Evolutionary conservation across 2,113 vertebrate genomes (phyloP), one percentile per base, ranked within the genome.

Genomic region (Phyllopteryx taeniolatus): DNA sequence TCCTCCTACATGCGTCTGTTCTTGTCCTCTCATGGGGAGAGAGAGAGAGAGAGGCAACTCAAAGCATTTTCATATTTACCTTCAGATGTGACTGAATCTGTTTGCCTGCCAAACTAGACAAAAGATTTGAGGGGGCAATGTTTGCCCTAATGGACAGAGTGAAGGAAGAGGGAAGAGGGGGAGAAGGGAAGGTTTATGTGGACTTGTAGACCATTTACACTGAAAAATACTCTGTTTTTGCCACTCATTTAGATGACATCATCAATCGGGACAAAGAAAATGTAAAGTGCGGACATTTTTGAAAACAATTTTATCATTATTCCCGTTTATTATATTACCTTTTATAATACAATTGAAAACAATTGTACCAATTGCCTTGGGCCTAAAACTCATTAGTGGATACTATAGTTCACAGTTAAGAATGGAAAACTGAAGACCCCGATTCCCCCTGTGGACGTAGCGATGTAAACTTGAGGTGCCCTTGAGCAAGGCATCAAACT

Each of bases 71-170:
- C 86, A 82, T 86, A 76, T 89, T 88, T 87, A 91, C 90, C 84
- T 89, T 88, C 84, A 81, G 77, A 90, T 84, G 84, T 86, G 87
- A 88, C 84, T 85, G 83, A 81, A 89, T 90, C 83, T 84, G 85
- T 86, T 89, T 77, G 79, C 76, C 83, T 83, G 77, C 82, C 84
- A 87, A 87, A 67, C 61, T 75, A 73, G 81, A 88, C 86, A 90
- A 90, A 88, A 86, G 81, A 67, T 68, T 74, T 75, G 73, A 79
- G 77, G 82, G 81, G 83, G 84, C 76, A 77, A 78, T 83, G 76
- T 86, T 74, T 68, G 84, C 80, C 73, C 75, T 84, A 79, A 73
- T 80, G 69, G 76, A 83, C 60, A 66, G 72, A 74, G 61, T 22
- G 72, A 82, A 22, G 27, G 63, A 65, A 54, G 42, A 27, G 79